Evolutionary conservation across 1,140 invertebrate genomes (phyloP), one percentile per base, ranked within the genome.

Genomic region (Aphaenogaster rudis): DNA sequence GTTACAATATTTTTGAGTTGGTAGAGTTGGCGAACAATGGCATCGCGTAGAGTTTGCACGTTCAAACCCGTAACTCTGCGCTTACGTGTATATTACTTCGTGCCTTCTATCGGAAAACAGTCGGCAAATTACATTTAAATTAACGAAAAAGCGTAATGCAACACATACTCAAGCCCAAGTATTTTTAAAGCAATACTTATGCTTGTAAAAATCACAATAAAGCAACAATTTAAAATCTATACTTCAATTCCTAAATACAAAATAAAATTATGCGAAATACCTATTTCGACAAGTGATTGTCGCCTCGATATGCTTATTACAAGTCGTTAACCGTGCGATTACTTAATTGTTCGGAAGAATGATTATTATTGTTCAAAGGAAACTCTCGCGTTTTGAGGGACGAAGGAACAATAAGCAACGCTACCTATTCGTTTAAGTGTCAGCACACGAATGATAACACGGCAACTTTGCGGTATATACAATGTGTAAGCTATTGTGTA

Each of bases 41-140:
- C 28, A 28, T 66, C 8, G 59, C 5, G 17, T 39, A 66, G 36
- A 66, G 36, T 66, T 66, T 66, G 63, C 36, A 66, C 63, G 63
- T 8, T 66, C 17, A 66, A 66, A 8, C 17, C 63, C 36, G 36
- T 66, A 66, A 42, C 17, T 28, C 28, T 66, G 63, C 63, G 17
- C 63, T 66, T 39, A 66, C 63, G 63, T 66, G 36, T 66, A 66
- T 17, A 36, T 64, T 66, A 66, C 33, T 66, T 66, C 6, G 63
- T n/a, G 63, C 17, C 39, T 7, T 66, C 17, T 17, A 66, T 66
- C 63, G 33, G 8, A 17, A 39, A 39, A 66, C 8, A 39, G 36
- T 39, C 36, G 33, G 13, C 17, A 39, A 66, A 39, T 39, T 66
- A n/a, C 17, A 39, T 66, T 42, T 66, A 66, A 66, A 66, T 66